Conservation (phyloP, 2,888 invertebrate genomes). For the Trypoxylon attenuatum region DNA sequence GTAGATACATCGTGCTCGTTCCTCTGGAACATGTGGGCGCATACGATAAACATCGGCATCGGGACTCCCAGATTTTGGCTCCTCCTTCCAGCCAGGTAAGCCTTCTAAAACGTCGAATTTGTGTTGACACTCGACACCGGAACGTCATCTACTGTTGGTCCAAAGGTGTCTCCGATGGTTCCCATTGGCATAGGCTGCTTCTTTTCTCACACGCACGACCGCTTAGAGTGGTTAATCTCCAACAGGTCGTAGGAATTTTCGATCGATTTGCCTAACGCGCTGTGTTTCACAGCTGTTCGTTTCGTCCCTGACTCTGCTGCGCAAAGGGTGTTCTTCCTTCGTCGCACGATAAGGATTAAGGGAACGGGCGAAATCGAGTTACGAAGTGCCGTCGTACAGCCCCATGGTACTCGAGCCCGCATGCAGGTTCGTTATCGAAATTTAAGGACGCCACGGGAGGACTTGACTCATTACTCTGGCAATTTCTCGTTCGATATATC, state of each 20-base stretch:
- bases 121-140: slow-evolving; percentile 12
- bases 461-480: slow-evolving; percentile 23
- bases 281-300: slow-evolving; percentile 1
- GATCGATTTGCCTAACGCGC: background rate
- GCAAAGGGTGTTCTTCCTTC: background rate
- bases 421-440: slow-evolving; percentile 18
- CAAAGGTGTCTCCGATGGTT: background rate
- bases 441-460: slow-evolving; percentile 27
- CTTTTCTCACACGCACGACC: background rate
- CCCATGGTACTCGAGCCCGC: slow-evolving; percentile 14
- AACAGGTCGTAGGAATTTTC: background rate
- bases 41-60: slow-evolving; percentile 48
- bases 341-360: slow-evolving; percentile 8
- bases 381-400: background rate
- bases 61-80: slow-evolving; percentile 36
- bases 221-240: background rate
- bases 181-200: background rate
- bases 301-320: background rate
- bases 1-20: slow-evolving; percentile 23
- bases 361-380: slow-evolving; percentile 1
- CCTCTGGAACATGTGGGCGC: slow-evolving; percentile 23
- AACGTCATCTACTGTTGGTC: slow-evolving; percentile 5
- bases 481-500: slow-evolving; percentile 6
- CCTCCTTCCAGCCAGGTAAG: slow-evolving; percentile 8
- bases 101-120: slow-evolving; percentile 8